phyloP scores from a whole-genome alignment of 2,797 vertebrate genomes.

The Labroides dimidiatus region DNA sequence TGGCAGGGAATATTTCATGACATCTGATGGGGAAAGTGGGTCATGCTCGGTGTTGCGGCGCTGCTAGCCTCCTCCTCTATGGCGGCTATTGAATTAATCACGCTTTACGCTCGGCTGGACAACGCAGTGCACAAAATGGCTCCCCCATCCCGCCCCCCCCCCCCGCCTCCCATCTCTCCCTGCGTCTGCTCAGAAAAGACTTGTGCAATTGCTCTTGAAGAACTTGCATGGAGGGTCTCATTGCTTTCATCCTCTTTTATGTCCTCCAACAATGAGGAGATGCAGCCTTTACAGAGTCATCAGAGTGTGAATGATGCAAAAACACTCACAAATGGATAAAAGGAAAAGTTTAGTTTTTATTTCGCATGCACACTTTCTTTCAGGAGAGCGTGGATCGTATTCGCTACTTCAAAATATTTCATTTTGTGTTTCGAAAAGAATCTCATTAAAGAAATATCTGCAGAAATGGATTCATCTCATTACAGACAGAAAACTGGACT shows the following conservation, averaged over 20 bases:
- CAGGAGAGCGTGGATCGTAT: too few relatives aligned
- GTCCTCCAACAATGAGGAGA: constrained; percentile 52
- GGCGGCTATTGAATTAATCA: constrained; percentile 95
- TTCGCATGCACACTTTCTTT: background rate
- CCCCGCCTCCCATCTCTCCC: constrained; percentile 35
- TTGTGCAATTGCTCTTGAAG: constrained; percentile 54
- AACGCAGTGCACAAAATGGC: constrained; percentile 82
- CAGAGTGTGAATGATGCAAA: constrained; percentile 49
- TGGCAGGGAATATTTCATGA: constrained; percentile 81
- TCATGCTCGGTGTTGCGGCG: constrained; percentile 88
- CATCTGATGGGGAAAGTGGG: constrained; percentile 94
- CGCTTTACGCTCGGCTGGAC: constrained; percentile 90
- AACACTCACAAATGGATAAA: constrained; percentile 29
- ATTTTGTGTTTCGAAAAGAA: background rate
- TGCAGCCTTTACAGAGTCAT: constrained; percentile 49
- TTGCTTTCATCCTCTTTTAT: constrained; percentile 24
- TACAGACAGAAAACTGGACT: background rate
- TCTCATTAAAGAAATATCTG: background rate
- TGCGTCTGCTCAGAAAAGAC: constrained; percentile 62
- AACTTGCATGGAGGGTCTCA: constrained; percentile 44
- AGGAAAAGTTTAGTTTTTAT: constrained; percentile 16
- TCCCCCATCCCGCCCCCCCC: constrained; percentile 26
- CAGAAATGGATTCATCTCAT: constrained; percentile 22
- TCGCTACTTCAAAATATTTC: background rate
- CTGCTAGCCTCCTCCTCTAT: constrained; percentile 90